Conservation (phyloP, 2,888 invertebrate species). For the Chorisops tibialis region DNA sequence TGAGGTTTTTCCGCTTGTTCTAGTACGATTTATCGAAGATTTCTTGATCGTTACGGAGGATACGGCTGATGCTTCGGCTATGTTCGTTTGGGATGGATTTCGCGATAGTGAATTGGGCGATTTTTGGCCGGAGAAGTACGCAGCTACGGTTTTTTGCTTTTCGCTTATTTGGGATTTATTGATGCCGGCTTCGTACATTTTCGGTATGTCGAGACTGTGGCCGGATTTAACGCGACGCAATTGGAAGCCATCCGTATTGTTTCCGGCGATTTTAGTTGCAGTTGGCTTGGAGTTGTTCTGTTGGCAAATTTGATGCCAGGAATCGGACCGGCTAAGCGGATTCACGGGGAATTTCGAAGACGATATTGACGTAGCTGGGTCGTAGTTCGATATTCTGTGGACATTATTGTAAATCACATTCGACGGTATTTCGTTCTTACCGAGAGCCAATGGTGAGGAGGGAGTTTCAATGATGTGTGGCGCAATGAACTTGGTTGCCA, state of each 20-base stretch:
- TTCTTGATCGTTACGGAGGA: conserved; percentile 38
- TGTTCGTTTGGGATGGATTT: conserved; percentile 40
- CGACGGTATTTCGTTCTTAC: conserved; percentile 40
- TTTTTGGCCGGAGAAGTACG: conserved; percentile 62
- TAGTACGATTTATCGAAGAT: conserved; percentile 51
- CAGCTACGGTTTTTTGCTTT: conserved; percentile 70
- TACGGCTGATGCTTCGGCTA: conserved; percentile 36
- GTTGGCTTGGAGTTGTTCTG: conserved; percentile 45
- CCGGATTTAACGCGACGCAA: conserved; percentile 66
- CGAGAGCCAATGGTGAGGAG: conserved; percentile 42
- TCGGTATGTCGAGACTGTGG: conserved; percentile 69
- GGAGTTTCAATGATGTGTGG: conserved; percentile 48
- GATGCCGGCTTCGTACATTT: conserved; percentile 77
- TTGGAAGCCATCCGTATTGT: conserved; percentile 45
- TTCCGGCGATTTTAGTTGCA: conserved; percentile 41
- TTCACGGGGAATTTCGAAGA: conserved; percentile 37
- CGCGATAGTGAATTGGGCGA: conserved; percentile 48
- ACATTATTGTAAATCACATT: conserved; percentile 50
- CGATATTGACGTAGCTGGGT: conserved; percentile 32
- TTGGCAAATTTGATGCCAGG: conserved; percentile 70
- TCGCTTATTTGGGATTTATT: conserved; percentile 63
- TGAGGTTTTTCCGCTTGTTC: conserved; percentile 55
- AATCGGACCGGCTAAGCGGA: conserved; percentile 68
- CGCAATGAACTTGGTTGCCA: conserved; percentile 8
- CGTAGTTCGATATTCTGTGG: conserved; percentile 33